These are phyloP conservation scores for Xenopus borealis DNA, from an alignment of 2,113 vertebrate species.

Conservation along the genomic window DNA sequence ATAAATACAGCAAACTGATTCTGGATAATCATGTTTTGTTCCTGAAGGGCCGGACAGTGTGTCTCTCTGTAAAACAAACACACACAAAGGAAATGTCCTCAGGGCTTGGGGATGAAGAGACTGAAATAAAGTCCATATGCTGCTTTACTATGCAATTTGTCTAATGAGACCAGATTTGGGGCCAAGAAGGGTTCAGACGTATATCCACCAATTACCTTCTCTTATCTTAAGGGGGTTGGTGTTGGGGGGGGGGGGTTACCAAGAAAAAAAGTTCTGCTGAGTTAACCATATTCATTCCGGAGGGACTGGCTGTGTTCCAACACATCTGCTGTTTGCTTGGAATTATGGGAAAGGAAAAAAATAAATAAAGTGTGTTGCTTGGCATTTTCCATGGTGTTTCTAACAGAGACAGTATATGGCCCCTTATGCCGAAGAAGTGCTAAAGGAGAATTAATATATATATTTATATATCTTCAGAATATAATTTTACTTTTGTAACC, in stretches of 20 bases:
- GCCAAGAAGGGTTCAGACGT: constrained; percentile 38
- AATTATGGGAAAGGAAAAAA: no score
- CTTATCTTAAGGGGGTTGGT: background rate
- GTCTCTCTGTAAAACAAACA: constrained; percentile 44
- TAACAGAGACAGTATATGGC: no score
- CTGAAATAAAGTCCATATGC: constrained; percentile 43
- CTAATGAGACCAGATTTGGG: constrained; percentile 40
- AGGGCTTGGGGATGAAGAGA: constrained; percentile 22
- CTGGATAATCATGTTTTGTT: constrained; percentile 34
- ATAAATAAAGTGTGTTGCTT: no score
- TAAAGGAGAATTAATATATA: no score
- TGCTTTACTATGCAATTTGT: constrained; percentile 43
- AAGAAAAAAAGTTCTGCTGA: constrained; percentile 21
- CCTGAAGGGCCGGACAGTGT: constrained; percentile 31
- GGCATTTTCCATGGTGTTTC: no score
- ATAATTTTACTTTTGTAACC: no score
- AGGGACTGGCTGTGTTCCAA: constrained; percentile 18
- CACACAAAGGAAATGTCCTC: constrained; percentile 30
- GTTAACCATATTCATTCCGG: constrained; percentile 32
- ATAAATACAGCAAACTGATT: constrained; percentile 26
- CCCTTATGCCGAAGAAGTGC: no score
- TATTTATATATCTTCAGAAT: no score
- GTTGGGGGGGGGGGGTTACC: background rate
- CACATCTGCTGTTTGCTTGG: constrained; percentile 29
- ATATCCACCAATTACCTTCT: constrained; percentile 29